Base-by-base conservation (phyloP, 2,113 vertebrate species). In the Petroica traversi region DNA sequence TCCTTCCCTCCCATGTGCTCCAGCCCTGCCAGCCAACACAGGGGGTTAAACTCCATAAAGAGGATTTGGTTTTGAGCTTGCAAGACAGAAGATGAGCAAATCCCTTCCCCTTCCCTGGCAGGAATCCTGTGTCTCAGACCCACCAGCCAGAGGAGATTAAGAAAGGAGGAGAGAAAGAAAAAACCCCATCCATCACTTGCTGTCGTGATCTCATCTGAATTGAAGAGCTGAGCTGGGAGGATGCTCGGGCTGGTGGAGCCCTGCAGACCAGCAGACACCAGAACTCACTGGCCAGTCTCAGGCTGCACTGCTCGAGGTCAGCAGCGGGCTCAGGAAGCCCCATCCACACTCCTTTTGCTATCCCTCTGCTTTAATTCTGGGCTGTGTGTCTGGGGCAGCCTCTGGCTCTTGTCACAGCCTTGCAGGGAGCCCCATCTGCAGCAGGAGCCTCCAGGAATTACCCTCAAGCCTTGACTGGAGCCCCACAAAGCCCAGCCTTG, bases 81-180 rank as follows among this genome's bases (percentile, higher is more conserved):
- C 91, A 95, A 96, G 95, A 95, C 89, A 92, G 61, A 84, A 83
- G 93, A 96, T 88, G 93, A 95, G 90, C 89, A 96, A 97, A 97
- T 95, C 96, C 93, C 88, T 93, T 91, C 78, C 61, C 79, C 15
- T 62, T 79, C 95, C 95, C 85, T 90, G 93, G 93, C 88, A 97
- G 95, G 90, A 93, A 95, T 96, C 92, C 93, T 59, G 67, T 73
- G 89, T 71, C 92, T 97, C 93, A 93, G 68, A 92, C 93, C 94
- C 72, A 96, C 92, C 85, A 95, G 92, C 82, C 78, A 84, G 68
- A 81, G 41, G 71, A 93, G 94, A 96, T 96, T 96, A 96, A 71
- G 67, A 40, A 91, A 92, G 58, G 40, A 95, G 80, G n/a, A 88
- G 66, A 91, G 38, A 83, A 72, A 74, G 51, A 24, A 91, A 85